Evolutionary conservation across 2,888 invertebrate species (phyloP), one percentile per base, ranked within the genome.

Genomic region (Glyphotaelius pellucidus): DNA sequence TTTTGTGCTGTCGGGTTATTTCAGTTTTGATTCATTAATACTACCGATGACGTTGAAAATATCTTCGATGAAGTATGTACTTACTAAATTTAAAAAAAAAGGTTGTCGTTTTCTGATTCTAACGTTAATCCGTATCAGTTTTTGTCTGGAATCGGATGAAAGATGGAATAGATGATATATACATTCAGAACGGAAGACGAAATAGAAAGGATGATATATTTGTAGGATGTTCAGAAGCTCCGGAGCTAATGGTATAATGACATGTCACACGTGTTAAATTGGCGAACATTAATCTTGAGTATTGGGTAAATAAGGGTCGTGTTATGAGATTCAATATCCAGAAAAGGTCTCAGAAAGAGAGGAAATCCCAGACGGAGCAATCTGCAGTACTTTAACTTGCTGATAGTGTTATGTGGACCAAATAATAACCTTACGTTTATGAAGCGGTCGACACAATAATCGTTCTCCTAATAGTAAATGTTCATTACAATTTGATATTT

Each of bases 61-160:
- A 15, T 25, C 9, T 67, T 25, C 25, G n/a, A 9, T 25, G 25
- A 67, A 7, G 9, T 67, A n/a, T n/a, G 5, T 2, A 67, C 1
- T 25, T 25, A 9, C 19, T 25, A 67, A 19, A 47, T 15, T 47
- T 47, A 15, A 25, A 7, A 25, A 7, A 25, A 67, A 67, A 67
- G 67, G n/a, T 67, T 67, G 25, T 25, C 9, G 7, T n/a, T 9
- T 67, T 67, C 67, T 67, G 67, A 19, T 67, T 67, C 67, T 67
- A 67, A 67, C 7, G 83, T 83, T 83, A 83, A 83, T 83, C 83
- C 35, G 32, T 35, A 83, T 83, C 35, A 83, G 83, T 83, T 83
- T 83, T 83, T 83, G 35, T 83, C 35, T 83, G 4, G 83, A 83
- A 83, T 83, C 83, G 83, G 35, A 38, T 32, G 83, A 38, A 83